Percentiles rank a stretch among this genome's conserved stretches.
Evolutionary conservation across 1,140 invertebrate genomes (phyloP).

Genomic region (Drosophila bipectinata): DNA sequence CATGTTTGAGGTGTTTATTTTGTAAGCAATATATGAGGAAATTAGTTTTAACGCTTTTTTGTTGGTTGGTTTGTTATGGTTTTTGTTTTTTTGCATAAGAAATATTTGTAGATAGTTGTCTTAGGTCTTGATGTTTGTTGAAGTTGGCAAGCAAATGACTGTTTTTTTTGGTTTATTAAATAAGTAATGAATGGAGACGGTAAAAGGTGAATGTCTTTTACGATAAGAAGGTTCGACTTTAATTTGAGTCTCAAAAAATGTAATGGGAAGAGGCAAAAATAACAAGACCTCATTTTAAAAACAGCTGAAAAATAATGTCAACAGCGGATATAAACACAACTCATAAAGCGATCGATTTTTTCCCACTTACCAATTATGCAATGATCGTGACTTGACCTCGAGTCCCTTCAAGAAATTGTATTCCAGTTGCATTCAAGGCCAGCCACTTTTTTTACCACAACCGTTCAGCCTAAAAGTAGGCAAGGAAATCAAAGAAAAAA

Average conservation of each 20-base stretch:
- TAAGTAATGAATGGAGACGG: too few species aligned
- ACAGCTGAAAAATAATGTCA: not conserved
- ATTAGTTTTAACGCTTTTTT: slow-evolving; percentile 42
- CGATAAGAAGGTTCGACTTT: too few species aligned
- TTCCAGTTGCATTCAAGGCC: slow-evolving; percentile 31
- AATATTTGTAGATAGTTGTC: slow-evolving; percentile 4
- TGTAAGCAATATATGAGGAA: slow-evolving; percentile 60
- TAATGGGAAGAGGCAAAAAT: not conserved
- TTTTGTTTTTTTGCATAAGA: slow-evolving; percentile 62
- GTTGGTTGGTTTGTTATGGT: slow-evolving; percentile 3
- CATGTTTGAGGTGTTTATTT: slow-evolving; percentile 37
- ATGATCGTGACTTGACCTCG: slow-evolving; percentile 38
- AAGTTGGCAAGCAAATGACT: slow-evolving; percentile 11
- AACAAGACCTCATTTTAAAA: not conserved
- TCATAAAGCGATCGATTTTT: slow-evolving; percentile 8
- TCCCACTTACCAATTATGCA: slow-evolving; percentile 38
- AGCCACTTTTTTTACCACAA: not conserved
- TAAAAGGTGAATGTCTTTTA: too few species aligned
- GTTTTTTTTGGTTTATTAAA: not conserved
- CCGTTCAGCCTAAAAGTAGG: not conserved
- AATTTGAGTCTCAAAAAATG: too few species aligned
- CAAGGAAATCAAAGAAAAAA: too few species aligned
- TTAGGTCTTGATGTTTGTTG: slow-evolving; percentile 7
- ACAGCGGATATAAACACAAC: not conserved
- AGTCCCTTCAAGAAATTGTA: slow-evolving; percentile 4